Conservation (phyloP, 2,888 invertebrate genomes). For the Thelaira solivaga region DNA sequence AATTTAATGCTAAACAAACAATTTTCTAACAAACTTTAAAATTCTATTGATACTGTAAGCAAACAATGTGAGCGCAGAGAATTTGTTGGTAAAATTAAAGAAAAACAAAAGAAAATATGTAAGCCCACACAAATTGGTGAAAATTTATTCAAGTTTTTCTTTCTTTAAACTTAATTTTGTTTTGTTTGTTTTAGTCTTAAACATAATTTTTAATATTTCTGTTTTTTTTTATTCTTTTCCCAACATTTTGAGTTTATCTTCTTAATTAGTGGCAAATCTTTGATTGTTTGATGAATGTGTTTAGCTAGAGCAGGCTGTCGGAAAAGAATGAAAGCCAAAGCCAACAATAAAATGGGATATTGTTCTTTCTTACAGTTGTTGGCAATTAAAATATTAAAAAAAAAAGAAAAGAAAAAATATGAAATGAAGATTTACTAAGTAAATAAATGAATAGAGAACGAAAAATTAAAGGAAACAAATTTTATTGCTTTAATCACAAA, state of each 20-base stretch:
- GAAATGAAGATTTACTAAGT: constrained; percentile 1
- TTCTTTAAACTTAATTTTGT: neutral
- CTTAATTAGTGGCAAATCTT: constrained; percentile 65
- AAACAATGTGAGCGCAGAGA: neutral
- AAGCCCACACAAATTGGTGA: constrained; percentile 42
- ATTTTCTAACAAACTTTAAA: constrained; percentile 7
- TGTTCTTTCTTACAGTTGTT: neutral
- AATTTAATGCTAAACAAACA: neutral
- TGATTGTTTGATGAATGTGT: constrained; percentile 36
- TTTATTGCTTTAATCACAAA: constrained; percentile 18
- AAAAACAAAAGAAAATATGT: constrained; percentile 17
- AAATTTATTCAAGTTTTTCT: constrained; percentile 60
- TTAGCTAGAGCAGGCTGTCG: neutral
- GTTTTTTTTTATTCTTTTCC: constrained; percentile 2
- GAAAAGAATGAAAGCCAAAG: neutral
- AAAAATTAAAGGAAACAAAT: neutral
- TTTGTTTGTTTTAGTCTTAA: neutral
- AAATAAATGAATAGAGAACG: neutral
- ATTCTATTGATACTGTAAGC: constrained; percentile 23
- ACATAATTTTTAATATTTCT: constrained; percentile 12
- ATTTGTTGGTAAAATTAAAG: neutral
- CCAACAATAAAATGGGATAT: constrained; percentile 18
- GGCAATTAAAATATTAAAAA: too few relatives aligned
- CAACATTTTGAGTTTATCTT: constrained; percentile 62
- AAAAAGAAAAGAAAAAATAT: neutral